Base-by-base conservation (phyloP, 2,888 invertebrate species). In the Eupithecia vulgata region DNA sequence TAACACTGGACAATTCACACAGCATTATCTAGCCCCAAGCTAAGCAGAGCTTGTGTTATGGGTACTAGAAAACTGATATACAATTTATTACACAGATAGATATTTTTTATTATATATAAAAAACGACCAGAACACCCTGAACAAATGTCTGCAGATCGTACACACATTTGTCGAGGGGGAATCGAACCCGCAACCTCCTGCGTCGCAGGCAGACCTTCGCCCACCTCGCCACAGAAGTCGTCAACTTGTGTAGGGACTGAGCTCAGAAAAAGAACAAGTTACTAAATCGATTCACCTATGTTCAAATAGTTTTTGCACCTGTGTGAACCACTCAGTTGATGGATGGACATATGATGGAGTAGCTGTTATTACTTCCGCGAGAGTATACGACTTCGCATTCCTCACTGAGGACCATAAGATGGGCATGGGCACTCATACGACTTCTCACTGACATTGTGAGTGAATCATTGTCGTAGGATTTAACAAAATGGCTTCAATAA, bases 341-440 rank as follows among this genome's bases (percentile, higher is more conserved):
- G 70, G 34, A 57, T 57, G 34, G 52, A 72, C 62, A 35, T 75
- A 73, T 68, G 72, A 66, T 75, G 57, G 68, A 70, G 67, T 45
- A 35, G 70, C 68, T 66, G 52, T 66, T 70, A 75, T 73, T 65
- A 71, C 75, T 75, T 75, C 75, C 75, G 70, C 72, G 61, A 71
- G 67, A 68, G 68, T 59, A 57, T 74, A 70, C 61, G 72, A 70
- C 70, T 66, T 65, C 65, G 61, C 70, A 72, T 72, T 70, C 72
- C 70, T 70, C 15, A 61, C 34, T 21, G 45, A 37, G 21, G 45
- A 57, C 68, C 52, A 61, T 35, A 62, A 30, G 61, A 66, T 61
- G 48, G 70, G 61, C 25, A 21, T 57, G 21, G 57, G 57, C 65
- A 71, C 62, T 35, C 61, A n/a, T 71, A 65, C 25, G 66, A 61